Conservation (phyloP, 2,797 vertebrate species). For the Eremophila alpestris region DNA sequence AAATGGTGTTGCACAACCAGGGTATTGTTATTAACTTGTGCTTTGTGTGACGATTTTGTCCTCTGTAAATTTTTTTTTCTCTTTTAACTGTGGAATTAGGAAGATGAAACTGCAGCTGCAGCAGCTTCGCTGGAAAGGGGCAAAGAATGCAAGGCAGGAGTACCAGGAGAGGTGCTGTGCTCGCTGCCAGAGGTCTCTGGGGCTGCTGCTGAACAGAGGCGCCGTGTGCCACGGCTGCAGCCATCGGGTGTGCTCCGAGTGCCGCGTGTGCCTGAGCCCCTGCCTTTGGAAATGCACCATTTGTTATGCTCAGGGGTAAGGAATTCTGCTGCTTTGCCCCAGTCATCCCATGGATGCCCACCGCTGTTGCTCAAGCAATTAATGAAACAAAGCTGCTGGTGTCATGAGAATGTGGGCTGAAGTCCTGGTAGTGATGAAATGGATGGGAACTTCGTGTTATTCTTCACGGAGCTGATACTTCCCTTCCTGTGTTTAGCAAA, state of each 20-base stretch:
- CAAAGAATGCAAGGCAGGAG: constrained; percentile 68
- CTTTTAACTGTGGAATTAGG: constrained; percentile 65
- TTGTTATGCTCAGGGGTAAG: constrained; percentile 88
- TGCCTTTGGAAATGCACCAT: constrained; percentile 86
- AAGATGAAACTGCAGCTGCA: constrained; percentile 86
- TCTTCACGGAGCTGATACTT: neutral
- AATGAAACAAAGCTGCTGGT: neutral
- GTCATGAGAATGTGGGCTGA: neutral
- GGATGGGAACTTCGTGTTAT: neutral
- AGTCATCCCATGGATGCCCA: rapidly evolving
- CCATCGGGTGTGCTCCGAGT: constrained; percentile 86
- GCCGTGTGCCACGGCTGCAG: constrained; percentile 89
- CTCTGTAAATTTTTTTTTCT: neutral
- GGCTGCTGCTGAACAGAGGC: constrained; percentile 84
- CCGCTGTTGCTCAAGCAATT: neutral
- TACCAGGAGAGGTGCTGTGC: constrained; percentile 82
- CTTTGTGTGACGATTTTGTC: neutral
- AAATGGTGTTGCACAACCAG: neutral
- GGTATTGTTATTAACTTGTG: neutral
- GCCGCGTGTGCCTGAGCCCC: constrained; percentile 75
- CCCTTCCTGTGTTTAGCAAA: neutral
- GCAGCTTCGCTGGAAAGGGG: constrained; percentile 80
- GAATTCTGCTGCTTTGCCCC: too few species aligned
- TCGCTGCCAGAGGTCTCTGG: constrained; percentile 84
- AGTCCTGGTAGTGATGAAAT: neutral